These are phyloP conservation scores for Sylvicola cinctus DNA, from an alignment of 2,888 invertebrate species.

Conservation along the genomic window DNA sequence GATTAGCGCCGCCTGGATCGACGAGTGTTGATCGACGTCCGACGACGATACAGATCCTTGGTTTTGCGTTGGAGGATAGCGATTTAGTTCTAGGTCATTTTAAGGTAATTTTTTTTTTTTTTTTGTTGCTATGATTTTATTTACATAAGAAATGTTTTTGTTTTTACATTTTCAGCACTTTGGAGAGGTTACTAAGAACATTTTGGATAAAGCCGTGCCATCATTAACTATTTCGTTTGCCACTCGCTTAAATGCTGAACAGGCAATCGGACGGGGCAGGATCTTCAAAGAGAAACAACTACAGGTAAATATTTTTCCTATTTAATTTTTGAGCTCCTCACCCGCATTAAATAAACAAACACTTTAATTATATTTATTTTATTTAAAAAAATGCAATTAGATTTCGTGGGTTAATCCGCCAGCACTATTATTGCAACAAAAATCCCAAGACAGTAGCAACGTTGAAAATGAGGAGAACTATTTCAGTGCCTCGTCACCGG, in stretches of 20 bases:
- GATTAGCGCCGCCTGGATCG: conserved; percentile 20
- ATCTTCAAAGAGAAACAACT: conserved; percentile 55
- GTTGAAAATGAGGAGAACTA: conserved; percentile 13
- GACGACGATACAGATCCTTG: conserved; percentile 65
- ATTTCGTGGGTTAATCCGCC: background rate
- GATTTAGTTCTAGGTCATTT: conserved; percentile 65
- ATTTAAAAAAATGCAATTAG: background rate
- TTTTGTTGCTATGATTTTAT: background rate
- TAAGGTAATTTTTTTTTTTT: conserved; percentile 35
- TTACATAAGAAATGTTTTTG: background rate
- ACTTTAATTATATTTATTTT: conserved; percentile 1
- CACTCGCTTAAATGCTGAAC: conserved; percentile 24
- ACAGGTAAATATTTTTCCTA: conserved; percentile 26
- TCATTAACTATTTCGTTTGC: conserved; percentile 23
- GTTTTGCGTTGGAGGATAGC: conserved; percentile 68
- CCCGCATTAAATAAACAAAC: background rate
- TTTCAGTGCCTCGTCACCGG: background rate
- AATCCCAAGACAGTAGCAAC: background rate
- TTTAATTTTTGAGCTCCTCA: background rate
- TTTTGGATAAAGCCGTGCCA: conserved; percentile 49
- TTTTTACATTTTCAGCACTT: conserved; percentile 40
- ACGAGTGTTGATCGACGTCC: conserved; percentile 66
- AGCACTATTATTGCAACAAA: background rate
- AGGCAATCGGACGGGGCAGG: conserved; percentile 23
- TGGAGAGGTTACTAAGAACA: conserved; percentile 71